These are phyloP conservation scores for Andrena flavipes DNA, from an alignment of 2,888 invertebrate genomes.

Conservation along the genomic window DNA sequence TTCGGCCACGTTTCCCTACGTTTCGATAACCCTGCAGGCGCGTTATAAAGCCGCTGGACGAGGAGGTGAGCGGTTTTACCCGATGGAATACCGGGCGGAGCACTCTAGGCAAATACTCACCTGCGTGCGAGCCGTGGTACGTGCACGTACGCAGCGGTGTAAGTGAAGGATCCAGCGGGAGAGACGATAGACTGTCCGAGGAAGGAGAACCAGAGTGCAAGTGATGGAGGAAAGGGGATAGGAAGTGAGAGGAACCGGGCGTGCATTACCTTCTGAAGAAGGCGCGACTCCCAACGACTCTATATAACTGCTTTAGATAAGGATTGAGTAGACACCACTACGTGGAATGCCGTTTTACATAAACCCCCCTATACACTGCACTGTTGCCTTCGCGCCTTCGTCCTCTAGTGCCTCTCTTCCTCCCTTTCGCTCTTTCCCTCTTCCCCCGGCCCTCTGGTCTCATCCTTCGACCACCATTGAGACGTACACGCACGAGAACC, in stretches of 20 bases:
- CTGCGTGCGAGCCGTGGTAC: slow-evolving; percentile 40
- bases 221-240: slow-evolving; percentile 29
- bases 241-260: slow-evolving; percentile 59
- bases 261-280: slow-evolving; percentile 81
- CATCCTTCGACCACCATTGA: slow-evolving; percentile 63
- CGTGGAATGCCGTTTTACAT: slow-evolving; percentile 79
- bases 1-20: slow-evolving; percentile 66
- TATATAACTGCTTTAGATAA: slow-evolving; percentile 81
- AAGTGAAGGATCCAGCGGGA: slow-evolving; percentile 44
- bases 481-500: slow-evolving; percentile 54
- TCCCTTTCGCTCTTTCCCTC: neutral
- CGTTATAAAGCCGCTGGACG: slow-evolving; percentile 46
- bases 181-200: slow-evolving; percentile 52
- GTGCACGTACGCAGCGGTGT: slow-evolving; percentile 16
- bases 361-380: slow-evolving; percentile 68
- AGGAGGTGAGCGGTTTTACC: slow-evolving; percentile 10
- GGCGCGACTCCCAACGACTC: slow-evolving; percentile 79
- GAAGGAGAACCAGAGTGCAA: slow-evolving; percentile 43
- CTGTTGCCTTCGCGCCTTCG: slow-evolving; percentile 48
- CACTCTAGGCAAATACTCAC: slow-evolving; percentile 64
- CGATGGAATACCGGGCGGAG: slow-evolving; percentile 67
- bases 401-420: slow-evolving; percentile 35
- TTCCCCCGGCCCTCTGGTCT: slow-evolving; percentile 28
- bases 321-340: slow-evolving; percentile 78
- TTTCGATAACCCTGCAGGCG: slow-evolving; percentile 72